These are phyloP conservation scores for Dolichotis patagonum DNA, from an alignment of 2,113 vertebrate species.

Conservation along the genomic window DNA sequence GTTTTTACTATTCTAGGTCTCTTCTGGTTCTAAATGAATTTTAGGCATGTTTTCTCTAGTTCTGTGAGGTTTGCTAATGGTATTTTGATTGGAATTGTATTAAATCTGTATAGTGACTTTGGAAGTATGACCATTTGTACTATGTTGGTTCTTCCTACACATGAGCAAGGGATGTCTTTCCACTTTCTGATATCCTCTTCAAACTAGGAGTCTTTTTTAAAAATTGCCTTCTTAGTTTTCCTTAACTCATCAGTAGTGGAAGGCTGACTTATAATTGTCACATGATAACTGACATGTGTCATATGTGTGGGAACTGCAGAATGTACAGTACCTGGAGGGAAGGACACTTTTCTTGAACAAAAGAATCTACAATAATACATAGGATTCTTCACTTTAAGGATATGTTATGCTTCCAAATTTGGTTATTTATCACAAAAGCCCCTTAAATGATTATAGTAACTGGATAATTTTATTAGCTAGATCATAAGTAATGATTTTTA, in stretches of 20 bases:
- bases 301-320: fast-evolving
- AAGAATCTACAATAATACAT: slow-evolving; percentile 57
- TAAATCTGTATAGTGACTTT: no score
- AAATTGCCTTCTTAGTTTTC: not conserved
- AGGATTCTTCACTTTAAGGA: slow-evolving; percentile 41
- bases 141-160: no score
- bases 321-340: not conserved
- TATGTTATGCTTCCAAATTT: not conserved
- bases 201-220: no score
- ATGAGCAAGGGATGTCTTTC: no score
- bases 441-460: not conserved
- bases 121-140: no score
- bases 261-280: not conserved
- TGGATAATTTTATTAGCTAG: not conserved
- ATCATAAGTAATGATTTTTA: slow-evolving; percentile 1
- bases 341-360: slow-evolving; percentile 41
- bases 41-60: no score
- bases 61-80: no score
- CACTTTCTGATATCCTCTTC: no score
- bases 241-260: not conserved
- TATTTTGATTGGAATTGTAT: no score
- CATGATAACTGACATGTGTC: not conserved
- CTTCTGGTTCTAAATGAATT: no score
- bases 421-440: not conserved
- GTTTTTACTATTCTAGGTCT: no score